Evolutionary conservation across 2,113 vertebrate species (phyloP).

Genomic region (Brachypodius melanocephalos): DNA sequence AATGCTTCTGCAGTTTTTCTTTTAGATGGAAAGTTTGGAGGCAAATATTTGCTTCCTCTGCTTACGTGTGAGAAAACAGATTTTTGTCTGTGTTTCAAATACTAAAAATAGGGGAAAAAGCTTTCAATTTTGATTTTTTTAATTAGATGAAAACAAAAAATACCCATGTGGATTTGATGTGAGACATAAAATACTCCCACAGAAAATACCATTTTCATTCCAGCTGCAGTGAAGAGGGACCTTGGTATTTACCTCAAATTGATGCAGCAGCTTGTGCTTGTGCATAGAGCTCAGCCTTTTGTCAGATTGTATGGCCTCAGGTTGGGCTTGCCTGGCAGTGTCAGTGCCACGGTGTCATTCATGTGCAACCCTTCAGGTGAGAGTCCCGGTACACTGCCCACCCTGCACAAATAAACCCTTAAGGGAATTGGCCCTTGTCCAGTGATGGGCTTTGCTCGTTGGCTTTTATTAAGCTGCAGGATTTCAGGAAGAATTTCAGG

Average conservation of each 20-base stretch:
- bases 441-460: neutral
- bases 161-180: neutral
- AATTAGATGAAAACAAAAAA: rapidly evolving
- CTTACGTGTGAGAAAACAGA: neutral
- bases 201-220: neutral
- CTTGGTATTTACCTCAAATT: neutral
- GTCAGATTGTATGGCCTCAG: neutral
- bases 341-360: neutral
- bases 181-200: neutral
- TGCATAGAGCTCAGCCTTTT: neutral
- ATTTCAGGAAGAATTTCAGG: neutral
- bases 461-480: neutral
- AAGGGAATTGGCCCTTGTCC: neutral
- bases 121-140: neutral
- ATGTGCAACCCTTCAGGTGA: neutral
- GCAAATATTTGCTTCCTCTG: conserved; percentile 27
- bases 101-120: neutral
- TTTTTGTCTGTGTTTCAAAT: neutral
- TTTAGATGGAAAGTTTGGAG: neutral
- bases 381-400: neutral
- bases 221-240: neutral
- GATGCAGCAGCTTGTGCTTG: neutral
- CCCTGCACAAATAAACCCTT: neutral
- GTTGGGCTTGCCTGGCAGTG: neutral
- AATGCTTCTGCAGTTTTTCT: conserved; percentile 13